Percentiles rank a stretch among this genome's conserved stretches.
These are phyloP conservation scores for Ctenicera cuprea DNA, from an alignment of 2,888 invertebrate species.

Conservation along the genomic window DNA sequence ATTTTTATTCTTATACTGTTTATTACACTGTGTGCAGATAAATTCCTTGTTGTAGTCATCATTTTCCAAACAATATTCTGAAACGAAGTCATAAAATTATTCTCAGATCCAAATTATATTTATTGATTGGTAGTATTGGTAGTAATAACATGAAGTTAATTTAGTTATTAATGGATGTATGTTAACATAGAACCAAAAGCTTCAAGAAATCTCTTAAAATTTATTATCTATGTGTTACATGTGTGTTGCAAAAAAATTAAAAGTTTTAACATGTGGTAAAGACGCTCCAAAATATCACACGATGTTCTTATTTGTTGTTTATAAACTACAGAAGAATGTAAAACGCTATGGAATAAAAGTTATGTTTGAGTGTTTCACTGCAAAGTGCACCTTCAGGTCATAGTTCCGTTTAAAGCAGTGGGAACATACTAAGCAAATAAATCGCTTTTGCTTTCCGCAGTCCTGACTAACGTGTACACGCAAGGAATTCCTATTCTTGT, in stretches of 20 bases:
- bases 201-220: no score
- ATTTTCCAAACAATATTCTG: neutral
- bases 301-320: no score
- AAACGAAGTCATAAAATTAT: neutral
- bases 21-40: conserved; percentile 15
- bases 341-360: no score
- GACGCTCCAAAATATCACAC: no score
- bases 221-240: no score
- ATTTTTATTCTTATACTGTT: conserved; percentile 34
- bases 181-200: no score
- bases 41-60: neutral
- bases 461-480: conserved; percentile 69
- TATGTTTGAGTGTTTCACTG: neutral
- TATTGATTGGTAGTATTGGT: no score
- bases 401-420: conserved; percentile 67
- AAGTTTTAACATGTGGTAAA: no score
- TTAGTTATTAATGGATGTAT: no score
- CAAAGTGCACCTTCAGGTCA: conserved; percentile 50
- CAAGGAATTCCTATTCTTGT: conserved; percentile 66
- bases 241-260: no score
- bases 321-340: no score
- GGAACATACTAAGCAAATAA: conserved; percentile 68
- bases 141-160: conserved; percentile 3
- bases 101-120: no score
- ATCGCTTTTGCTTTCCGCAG: conserved; percentile 70